phyloP scores from a whole-genome alignment of 2,797 vertebrate genomes.

The Yasuhikotakia modesta region DNA sequence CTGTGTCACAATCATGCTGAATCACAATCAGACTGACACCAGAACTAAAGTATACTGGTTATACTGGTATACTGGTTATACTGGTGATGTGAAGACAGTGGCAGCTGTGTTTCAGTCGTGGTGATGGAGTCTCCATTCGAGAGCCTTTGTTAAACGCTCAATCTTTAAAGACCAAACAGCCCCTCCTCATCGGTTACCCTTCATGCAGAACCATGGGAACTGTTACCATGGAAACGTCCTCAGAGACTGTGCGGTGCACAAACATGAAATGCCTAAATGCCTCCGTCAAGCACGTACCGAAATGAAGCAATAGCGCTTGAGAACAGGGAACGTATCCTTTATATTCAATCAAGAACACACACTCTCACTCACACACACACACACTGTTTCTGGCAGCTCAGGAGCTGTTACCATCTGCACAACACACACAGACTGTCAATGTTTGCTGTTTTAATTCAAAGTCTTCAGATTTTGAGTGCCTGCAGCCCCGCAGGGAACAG shows the following conservation, averaged over 20 bases:
- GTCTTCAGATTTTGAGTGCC: slow-evolving; percentile 29
- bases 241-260: slow-evolving; percentile 36
- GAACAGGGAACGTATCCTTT: slow-evolving; percentile 20
- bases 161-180: slow-evolving; percentile 32
- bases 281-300: slow-evolving; percentile 32
- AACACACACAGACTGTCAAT: slow-evolving; percentile 41
- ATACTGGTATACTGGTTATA: no score
- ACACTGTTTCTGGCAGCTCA: slow-evolving; percentile 25
- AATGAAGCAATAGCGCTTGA: slow-evolving; percentile 10
- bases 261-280: slow-evolving; percentile 48
- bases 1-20: no score
- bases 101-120: no score
- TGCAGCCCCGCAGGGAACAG: slow-evolving; percentile 25
- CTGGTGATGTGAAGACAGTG: no score
- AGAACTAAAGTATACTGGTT: no score
- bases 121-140: slow-evolving; percentile 15
- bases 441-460: slow-evolving; percentile 42
- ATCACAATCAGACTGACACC: no score
- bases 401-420: slow-evolving; percentile 50
- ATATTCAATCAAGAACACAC: slow-evolving; percentile 12
- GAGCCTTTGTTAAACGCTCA: slow-evolving; percentile 32
- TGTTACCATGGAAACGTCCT: slow-evolving; percentile 58
- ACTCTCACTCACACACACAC: background rate
- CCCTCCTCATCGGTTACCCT: slow-evolving; percentile 36
- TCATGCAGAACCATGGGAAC: slow-evolving; percentile 48